These are phyloP conservation scores for Montipora capitata DNA, from an alignment of 92 coral and sea anemone species.

Conservation along the genomic window DNA sequence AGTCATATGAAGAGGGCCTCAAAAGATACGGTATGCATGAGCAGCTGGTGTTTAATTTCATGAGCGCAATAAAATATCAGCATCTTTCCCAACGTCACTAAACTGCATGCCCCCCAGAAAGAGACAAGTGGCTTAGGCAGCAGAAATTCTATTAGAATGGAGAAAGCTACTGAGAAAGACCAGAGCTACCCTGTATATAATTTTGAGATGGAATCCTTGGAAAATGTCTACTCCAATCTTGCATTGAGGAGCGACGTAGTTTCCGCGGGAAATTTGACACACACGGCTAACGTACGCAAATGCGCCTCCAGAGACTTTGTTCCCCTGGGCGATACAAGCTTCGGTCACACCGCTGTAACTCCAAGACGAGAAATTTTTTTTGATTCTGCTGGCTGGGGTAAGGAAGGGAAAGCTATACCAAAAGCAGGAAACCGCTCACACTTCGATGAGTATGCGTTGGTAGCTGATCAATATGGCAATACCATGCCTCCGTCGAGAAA, in stretches of 20 bases:
- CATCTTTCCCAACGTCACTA: too few relatives aligned
- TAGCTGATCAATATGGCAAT: neutral
- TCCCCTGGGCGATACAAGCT: neutral
- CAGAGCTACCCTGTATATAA: neutral
- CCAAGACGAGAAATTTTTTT: neutral
- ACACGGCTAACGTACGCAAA: neutral
- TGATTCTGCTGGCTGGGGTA: neutral
- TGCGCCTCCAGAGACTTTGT: neutral
- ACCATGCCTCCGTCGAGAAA: neutral
- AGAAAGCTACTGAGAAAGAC: neutral
- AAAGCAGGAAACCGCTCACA: neutral
- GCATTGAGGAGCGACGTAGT: neutral
- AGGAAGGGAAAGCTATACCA: neutral
- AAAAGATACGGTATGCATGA: too few relatives aligned
- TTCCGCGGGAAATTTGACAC: neutral
- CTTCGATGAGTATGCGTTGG: neutral
- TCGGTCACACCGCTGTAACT: neutral
- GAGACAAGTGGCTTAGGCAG: too few relatives aligned
- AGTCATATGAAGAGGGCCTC: too few relatives aligned
- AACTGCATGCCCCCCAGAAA: too few relatives aligned
- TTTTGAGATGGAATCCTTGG: conserved; percentile 9
- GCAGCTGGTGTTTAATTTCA: too few relatives aligned
- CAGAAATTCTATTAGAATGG: neutral
- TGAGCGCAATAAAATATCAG: too few relatives aligned
- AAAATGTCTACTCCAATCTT: conserved; percentile 2